Conservation (phyloP, 1,140 invertebrate species). For the honey bee (Apis mellifera) region Amel_HAv3.1 CM009933.2:12086501-12087000, state of each 20-base stretch:
- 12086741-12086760: constrained; percentile 78
- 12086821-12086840: constrained; percentile 74
- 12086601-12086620: constrained; percentile 64
- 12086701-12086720: constrained; percentile 78
- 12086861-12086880: constrained; percentile 72
- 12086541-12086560: constrained; percentile 76
- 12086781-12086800: constrained; percentile 47
- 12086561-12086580: constrained; percentile 71
- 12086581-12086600: constrained; percentile 75
- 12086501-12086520: constrained; percentile 77
- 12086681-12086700: constrained; percentile 73
- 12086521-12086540: constrained; percentile 80
- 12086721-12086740: constrained; percentile 70
- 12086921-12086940: constrained; percentile 63
- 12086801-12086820: constrained; percentile 71
- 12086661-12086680: constrained; percentile 73
- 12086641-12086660: constrained; percentile 71
- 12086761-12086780: constrained; percentile 69
- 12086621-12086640: constrained; percentile 69
- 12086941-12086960: constrained; percentile 66
- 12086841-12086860: constrained; percentile 72
- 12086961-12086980: constrained; percentile 67
- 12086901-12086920: constrained; percentile 68
- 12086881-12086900: constrained; percentile 75
- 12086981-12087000: constrained; percentile 81